These are phyloP conservation scores for Pantherophis alleghaniensis DNA, from an alignment of 2,797 vertebrate genomes.

Conservation along the genomic window DNA sequence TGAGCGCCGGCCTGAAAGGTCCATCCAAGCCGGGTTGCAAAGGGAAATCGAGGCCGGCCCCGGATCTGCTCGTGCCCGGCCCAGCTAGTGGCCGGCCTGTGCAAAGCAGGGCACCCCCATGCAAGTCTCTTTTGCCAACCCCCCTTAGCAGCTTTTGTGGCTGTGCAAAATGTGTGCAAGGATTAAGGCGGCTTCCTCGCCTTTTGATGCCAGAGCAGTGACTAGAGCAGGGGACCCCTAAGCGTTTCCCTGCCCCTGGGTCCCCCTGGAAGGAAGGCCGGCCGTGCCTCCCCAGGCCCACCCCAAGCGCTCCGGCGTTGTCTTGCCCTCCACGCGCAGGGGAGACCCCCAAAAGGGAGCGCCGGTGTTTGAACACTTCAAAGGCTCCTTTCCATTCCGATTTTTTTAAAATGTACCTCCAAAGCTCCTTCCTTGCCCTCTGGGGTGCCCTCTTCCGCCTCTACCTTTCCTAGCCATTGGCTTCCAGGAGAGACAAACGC, in stretches of 20 bases:
- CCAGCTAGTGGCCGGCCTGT: background rate
- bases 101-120: background rate
- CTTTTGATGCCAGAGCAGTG: background rate
- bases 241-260: background rate
- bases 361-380: background rate
- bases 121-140: background rate
- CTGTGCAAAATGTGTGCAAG: background rate
- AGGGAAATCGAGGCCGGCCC: background rate
- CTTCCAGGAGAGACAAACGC: background rate
- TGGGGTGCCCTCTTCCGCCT: background rate
- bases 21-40: background rate
- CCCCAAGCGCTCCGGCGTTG: rapidly evolving
- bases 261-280: background rate
- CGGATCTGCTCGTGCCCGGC: background rate
- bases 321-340: background rate
- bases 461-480: background rate
- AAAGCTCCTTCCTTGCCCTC: background rate
- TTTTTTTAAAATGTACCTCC: background rate
- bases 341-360: background rate
- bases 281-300: background rate
- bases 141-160: background rate
- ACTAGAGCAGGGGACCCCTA: background rate
- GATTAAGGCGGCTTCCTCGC: background rate
- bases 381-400: background rate
- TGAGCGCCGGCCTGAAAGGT: background rate